Percentiles rank a stretch among this genome's conserved stretches.
Conservation (phyloP, 2,113 vertebrate genomes). For the Castor canadensis region DNA sequence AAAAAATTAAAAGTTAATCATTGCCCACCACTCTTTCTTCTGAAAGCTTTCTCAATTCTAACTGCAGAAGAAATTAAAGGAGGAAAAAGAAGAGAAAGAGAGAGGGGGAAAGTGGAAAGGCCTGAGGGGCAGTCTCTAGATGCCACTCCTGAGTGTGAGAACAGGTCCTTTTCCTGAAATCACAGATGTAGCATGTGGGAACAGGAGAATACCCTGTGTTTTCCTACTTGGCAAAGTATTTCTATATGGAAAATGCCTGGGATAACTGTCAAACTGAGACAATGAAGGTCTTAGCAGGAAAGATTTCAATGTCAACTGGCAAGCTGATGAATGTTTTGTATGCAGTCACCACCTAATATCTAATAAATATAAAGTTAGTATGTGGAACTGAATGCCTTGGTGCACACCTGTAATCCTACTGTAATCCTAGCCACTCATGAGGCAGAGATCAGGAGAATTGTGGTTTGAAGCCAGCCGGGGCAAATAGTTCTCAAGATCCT, state of each 20-base stretch:
- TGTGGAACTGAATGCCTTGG: too few species aligned
- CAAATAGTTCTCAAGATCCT: too few species aligned
- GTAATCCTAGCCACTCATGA: too few species aligned
- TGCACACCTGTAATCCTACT: too few species aligned
- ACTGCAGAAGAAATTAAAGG: neutral
- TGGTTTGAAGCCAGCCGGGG: too few species aligned
- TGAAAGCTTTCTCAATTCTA: neutral
- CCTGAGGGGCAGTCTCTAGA: neutral
- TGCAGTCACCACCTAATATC: neutral
- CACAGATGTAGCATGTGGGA: neutral
- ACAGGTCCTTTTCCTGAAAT: neutral
- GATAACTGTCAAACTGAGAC: neutral
- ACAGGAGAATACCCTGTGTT: neutral
- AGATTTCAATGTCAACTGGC: neutral
- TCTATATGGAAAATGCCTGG: neutral
- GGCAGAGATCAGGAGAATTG: too few species aligned
- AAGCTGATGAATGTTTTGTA: neutral
- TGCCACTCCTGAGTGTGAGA: neutral
- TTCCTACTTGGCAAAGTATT: neutral
- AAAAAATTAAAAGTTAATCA: neutral
- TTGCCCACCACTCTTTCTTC: neutral
- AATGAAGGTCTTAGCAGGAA: neutral
- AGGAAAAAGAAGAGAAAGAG: neutral
- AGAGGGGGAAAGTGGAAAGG: neutral
- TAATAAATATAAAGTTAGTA: accelerated